Conservation (phyloP, 2,888 invertebrate genomes). For the Philopedon plagiatum region DNA sequence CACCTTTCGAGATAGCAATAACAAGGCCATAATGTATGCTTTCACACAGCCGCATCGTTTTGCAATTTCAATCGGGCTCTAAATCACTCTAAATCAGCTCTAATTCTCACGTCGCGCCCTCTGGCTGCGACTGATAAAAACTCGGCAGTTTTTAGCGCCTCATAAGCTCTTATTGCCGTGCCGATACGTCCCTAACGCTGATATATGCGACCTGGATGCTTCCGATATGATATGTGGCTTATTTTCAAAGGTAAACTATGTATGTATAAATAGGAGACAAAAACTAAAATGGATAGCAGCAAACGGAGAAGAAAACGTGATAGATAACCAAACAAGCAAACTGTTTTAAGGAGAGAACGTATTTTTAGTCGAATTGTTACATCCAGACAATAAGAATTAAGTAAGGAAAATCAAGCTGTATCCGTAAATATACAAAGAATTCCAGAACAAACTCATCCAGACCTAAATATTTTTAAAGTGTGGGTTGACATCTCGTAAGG, state of each 20-base stretch:
- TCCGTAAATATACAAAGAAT: no score
- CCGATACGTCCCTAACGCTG: slow-evolving; percentile 44
- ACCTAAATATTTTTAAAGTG: no score
- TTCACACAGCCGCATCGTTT: slow-evolving; percentile 41
- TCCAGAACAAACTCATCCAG: no score
- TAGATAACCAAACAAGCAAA: no score
- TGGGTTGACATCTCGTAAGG: no score
- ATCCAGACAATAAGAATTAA: no score
- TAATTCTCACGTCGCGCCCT: slow-evolving; percentile 44
- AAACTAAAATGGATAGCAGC: slow-evolving; percentile 2
- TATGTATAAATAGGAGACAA: not conserved
- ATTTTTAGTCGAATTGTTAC: no score
- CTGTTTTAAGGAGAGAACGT: no score
- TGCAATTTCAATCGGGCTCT: slow-evolving; percentile 45
- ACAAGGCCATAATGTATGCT: slow-evolving; percentile 39
- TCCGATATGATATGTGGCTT: slow-evolving; percentile 43
- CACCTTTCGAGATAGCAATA: slow-evolving; percentile 37
- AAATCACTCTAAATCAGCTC: slow-evolving; percentile 44
- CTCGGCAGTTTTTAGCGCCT: slow-evolving; percentile 39
- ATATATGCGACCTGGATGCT: slow-evolving; percentile 45
- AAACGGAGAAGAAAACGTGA: not conserved
- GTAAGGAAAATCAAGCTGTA: no score
- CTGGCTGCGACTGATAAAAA: slow-evolving; percentile 44
- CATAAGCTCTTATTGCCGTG: slow-evolving; percentile 44
- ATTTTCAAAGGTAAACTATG: slow-evolving; percentile 18